Base-by-base conservation (phyloP, 1,140 invertebrate genomes). In the Achroia grisella region DNA sequence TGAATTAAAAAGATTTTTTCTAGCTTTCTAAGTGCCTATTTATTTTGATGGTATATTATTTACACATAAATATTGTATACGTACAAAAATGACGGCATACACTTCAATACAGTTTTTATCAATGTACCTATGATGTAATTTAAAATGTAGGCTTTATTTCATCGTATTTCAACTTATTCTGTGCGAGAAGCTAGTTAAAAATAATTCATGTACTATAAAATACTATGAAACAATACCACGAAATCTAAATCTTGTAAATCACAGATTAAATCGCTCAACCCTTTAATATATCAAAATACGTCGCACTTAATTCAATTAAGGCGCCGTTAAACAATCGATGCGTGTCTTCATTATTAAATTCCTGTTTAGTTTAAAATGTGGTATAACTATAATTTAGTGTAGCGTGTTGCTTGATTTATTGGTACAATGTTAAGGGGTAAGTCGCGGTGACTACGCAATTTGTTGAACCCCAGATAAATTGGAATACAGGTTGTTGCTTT, bases 301-400 rank as follows among this genome's bases (percentile, higher is more conserved):
- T 46, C 48, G 54, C 17, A 23, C 17, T 23, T 64, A 76, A 78
- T 79, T 81, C 64, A 75, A 79, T 84, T 81, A 74, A 32, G 52
- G 51, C 58, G 67, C 57, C 64, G 62, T 78, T 71, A 76, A 75
- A 63, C 64, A 71, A 76, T 79, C 65, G 75, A 81, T 73, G 79
- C 75, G 75, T 83, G 70, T 70, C 72, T 62, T 55, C 58, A 61
- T 72, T 71, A 79, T 78, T 77, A 76, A 76, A 74, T 76, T 74
- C 61, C 51, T 55, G 63, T 23, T 42, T 61, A 77, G 75, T 79
- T 77, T 83, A 80, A 83, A 80, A 74, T 66, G 71, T 71, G 67
- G 71, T 69, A 56, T 47, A 52, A 76, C 69, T 76, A 69, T 71
- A 70, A 23, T 23, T 23, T 23, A 23, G 17, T 23, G 17, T 23